Percentiles rank a stretch among this genome's conserved stretches.
Evolutionary conservation across 2,113 vertebrate genomes (phyloP).

Genomic region (Seriola dumerili): DNA sequence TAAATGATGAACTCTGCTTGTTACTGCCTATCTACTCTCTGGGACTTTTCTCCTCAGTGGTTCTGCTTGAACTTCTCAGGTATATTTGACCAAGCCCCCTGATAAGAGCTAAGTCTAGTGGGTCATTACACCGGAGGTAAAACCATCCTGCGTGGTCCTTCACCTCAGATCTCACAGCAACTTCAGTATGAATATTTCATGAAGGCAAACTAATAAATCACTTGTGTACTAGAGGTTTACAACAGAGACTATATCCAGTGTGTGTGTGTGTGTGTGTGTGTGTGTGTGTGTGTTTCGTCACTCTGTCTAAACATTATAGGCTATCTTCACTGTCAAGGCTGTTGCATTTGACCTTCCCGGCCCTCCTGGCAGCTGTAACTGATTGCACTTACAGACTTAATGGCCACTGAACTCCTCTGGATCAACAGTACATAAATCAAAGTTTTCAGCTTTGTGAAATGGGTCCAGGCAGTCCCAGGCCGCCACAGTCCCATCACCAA

Average conservation of each 20-base stretch:
- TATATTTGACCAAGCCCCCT: not conserved
- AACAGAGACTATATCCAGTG: conserved; percentile 3
- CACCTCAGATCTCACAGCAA: conserved; percentile 31
- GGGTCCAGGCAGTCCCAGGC: conserved; percentile 15
- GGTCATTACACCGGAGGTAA: conserved; percentile 29
- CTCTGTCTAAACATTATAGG: conserved; percentile 53
- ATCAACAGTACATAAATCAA: conserved; percentile 60
- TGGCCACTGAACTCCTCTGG: conserved; percentile 48
- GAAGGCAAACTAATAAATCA: conserved; percentile 29
- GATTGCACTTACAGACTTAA: conserved; percentile 56
- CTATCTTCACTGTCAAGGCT: conserved; percentile 44
- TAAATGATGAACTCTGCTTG: too few relatives aligned
- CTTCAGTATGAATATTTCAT: conserved; percentile 43
- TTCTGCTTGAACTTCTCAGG: not conserved
- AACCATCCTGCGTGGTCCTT: conserved; percentile 10
- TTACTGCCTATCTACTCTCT: not conserved
- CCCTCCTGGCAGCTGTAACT: conserved; percentile 53
- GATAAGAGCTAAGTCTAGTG: not conserved
- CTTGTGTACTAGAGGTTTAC: not conserved
- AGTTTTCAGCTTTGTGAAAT: conserved; percentile 37
- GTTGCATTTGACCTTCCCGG: conserved; percentile 47
- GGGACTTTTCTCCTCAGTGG: not conserved
- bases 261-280: conserved; percentile 39
- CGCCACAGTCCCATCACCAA: not conserved
- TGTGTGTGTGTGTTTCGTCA: conserved; percentile 30